phyloP scores from a whole-genome alignment of 2,888 invertebrate genomes.

The Altica lythri region DNA sequence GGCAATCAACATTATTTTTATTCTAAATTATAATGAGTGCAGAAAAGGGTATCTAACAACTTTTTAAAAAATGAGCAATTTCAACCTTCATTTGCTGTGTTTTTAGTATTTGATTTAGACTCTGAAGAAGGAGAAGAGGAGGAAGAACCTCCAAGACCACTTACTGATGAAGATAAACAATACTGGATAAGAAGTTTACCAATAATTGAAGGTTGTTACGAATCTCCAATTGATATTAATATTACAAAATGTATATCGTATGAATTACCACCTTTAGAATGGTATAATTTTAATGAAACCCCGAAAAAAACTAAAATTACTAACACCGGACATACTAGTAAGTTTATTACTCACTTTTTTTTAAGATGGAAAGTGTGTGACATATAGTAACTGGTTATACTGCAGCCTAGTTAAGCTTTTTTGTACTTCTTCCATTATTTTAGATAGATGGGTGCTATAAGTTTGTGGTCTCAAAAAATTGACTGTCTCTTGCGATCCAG shows the following conservation, averaged over 20 bases:
- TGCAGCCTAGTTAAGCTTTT: too few species aligned
- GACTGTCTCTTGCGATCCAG: too few species aligned
- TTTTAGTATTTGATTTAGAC: too few species aligned
- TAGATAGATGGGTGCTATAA: too few species aligned
- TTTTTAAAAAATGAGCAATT: too few species aligned
- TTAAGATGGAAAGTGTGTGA: not conserved
- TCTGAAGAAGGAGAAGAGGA: slow-evolving; percentile 1
- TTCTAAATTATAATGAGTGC: too few species aligned
- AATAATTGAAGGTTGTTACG: slow-evolving; percentile 47
- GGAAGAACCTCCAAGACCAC: not conserved
- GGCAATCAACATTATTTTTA: too few species aligned
- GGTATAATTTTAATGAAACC: slow-evolving; percentile 63
- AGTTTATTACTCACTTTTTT: slow-evolving; percentile 32
- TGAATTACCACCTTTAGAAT: slow-evolving; percentile 60
- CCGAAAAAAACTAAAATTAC: slow-evolving; percentile 69
- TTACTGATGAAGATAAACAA: slow-evolving; percentile 16
- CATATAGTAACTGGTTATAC: too few species aligned
- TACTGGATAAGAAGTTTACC: slow-evolving; percentile 43
- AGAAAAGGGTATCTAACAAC: too few species aligned
- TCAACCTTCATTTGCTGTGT: too few species aligned
- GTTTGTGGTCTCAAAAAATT: too few species aligned
- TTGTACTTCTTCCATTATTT: not conserved
- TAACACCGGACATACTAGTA: slow-evolving; percentile 71
- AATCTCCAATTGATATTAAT: slow-evolving; percentile 59
- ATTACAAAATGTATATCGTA: slow-evolving; percentile 51